These are phyloP conservation scores for Spodoptera litura DNA, from an alignment of 1,140 invertebrate species.

Conservation along the genomic window DNA sequence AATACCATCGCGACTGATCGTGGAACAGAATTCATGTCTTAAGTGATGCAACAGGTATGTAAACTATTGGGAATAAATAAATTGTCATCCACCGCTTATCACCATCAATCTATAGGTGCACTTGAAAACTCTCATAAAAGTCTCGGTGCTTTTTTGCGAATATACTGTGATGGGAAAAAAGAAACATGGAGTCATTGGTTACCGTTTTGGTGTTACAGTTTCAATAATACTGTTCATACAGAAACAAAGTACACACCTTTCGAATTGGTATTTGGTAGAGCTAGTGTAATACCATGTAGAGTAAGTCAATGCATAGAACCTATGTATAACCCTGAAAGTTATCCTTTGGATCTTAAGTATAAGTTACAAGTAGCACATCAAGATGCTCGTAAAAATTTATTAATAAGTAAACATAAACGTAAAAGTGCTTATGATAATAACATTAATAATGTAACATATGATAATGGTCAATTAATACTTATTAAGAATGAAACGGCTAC, in stretches of 20 bases:
- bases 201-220: conserved; percentile 1
- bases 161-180: neutral
- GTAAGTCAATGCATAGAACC: neutral
- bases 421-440: neutral
- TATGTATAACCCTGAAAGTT: neutral
- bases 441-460: neutral
- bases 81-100: neutral
- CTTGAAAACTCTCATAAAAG: neutral
- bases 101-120: neutral
- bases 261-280: neutral
- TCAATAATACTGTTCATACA: too few species aligned
- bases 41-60: neutral
- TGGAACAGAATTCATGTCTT: neutral
- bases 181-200: neutral
- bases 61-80: conserved; percentile 1
- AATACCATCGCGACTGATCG: neutral
- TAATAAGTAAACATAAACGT: neutral
- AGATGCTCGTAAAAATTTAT: neutral
- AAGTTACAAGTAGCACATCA: neutral
- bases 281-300: neutral
- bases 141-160: neutral
- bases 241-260: neutral
- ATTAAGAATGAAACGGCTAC: conserved; percentile 3
- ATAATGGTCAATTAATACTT: neutral
- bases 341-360: neutral